These are phyloP conservation scores for Flexamia atlantica DNA, from an alignment of 2,888 invertebrate species.

Conservation along the genomic window DNA sequence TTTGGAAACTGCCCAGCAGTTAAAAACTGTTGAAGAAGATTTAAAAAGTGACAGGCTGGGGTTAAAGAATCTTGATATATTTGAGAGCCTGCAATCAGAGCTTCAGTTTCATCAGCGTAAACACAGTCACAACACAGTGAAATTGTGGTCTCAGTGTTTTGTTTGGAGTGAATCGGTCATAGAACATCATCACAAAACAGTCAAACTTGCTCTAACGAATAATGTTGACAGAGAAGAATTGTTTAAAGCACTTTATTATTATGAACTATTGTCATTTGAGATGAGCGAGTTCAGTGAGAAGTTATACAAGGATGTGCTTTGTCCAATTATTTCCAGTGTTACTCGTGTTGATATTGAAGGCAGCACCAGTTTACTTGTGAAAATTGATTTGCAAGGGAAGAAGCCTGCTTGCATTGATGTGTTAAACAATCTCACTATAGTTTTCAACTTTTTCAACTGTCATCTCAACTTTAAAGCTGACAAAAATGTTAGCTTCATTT, in stretches of 20 bases:
- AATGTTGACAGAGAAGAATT: constrained; percentile 74
- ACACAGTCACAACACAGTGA: constrained; percentile 59
- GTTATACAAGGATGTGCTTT: constrained; percentile 79
- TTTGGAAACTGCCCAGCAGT: constrained; percentile 21
- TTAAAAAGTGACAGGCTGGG: constrained; percentile 15
- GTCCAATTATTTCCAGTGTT: constrained; percentile 78
- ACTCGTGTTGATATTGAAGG: constrained; percentile 75
- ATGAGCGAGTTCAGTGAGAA: constrained; percentile 79
- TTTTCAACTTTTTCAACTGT: constrained; percentile 79
- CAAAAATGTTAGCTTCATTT: constrained; percentile 76
- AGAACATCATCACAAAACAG: constrained; percentile 70
- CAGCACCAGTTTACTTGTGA: constrained; percentile 74
- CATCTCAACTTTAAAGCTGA: constrained; percentile 77
- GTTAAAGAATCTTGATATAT: constrained; percentile 22
- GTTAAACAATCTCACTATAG: constrained; percentile 77
- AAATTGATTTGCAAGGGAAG: constrained; percentile 73
- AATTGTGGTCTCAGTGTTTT: constrained; percentile 65
- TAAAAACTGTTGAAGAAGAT: constrained; percentile 42
- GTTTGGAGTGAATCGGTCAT: constrained; percentile 61
- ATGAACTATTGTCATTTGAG: constrained; percentile 76
- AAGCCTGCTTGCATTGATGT: constrained; percentile 78
- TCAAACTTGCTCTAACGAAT: constrained; percentile 72
- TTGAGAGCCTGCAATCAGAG: constrained; percentile 23
- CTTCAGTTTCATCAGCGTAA: constrained; percentile 22
- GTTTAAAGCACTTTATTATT: constrained; percentile 73